Base-by-base conservation (phyloP, 2,113 vertebrate species). In the Sphaerodactylus townsendi region DNA sequence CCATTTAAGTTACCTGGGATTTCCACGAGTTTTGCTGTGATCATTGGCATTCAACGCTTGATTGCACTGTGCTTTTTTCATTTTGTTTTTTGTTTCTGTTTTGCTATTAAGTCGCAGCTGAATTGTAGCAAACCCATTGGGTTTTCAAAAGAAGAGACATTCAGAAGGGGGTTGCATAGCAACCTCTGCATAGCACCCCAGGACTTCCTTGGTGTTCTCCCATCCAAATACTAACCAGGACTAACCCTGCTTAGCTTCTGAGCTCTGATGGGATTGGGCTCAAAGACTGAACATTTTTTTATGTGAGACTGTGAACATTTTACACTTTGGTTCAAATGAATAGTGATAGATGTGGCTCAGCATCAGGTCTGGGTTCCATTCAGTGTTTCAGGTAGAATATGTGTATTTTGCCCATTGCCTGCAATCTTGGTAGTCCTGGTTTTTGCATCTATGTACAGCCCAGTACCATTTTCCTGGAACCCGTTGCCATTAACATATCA, bases 1-100 rank as follows among this genome's bases (percentile, higher is more conserved):
- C 71, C 37, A 71, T 71, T 78, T 70, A 78, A 77, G n/a, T n/a
- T 48, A 76, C 39, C 53, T 33, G 76, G 48, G n/a, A 81, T 81
- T 85, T 80, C 41, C 37, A 80, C 59, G 66, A n/a, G 28, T 68
- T 84, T 76, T 69, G n/a, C 71, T 85, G 71, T 15, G 23, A 56
- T 53, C 33, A 41, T 44, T 56, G 59, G 62, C 35, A 73, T 81
- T 75, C 62, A 35, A 37, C 8, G 15, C 37, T 76, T 86, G 64
- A 56, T 81, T 39, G 5, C 48, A 44, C 35, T 35, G 46, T 71
- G 11, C 19, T 71, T 53, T 11, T n/a, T n/a, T n/a, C n/a, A n/a
- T n/a, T n/a, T n/a, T n/a, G n/a, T n/a, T n/a, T n/a, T n/a, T n/a
- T n/a, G n/a, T n/a, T n/a, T n/a, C n/a, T n/a, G 10, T 50, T 50